Evolutionary conservation across 1,140 invertebrate species (phyloP).

Genomic region (Hirudo medicinalis): DNA sequence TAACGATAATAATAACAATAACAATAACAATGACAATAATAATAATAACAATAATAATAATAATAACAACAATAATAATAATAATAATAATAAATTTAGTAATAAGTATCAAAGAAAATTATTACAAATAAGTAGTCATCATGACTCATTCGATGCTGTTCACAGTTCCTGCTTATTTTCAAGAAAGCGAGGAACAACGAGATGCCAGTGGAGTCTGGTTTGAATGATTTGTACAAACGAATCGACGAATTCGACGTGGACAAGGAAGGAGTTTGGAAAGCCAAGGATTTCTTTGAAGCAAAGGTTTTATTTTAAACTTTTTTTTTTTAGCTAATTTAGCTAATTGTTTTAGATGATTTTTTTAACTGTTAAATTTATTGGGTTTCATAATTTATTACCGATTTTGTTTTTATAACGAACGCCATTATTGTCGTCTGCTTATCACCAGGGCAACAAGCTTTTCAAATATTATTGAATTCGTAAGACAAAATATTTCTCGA

Average conservation of each 20-base stretch:
- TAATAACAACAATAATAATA: too few relatives aligned
- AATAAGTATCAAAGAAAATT: too few relatives aligned
- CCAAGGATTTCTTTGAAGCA: slow-evolving; percentile 40
- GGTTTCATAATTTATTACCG: not conserved
- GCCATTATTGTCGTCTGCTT: too few relatives aligned
- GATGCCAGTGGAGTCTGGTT: slow-evolving; percentile 56
- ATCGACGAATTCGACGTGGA: slow-evolving; percentile 39
- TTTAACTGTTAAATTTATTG: not conserved
- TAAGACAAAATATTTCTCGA: not conserved
- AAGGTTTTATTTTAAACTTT: slow-evolving; percentile 30
- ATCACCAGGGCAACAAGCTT: not conserved
- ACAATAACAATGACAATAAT: too few relatives aligned
- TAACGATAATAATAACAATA: too few relatives aligned
- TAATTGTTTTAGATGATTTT: not conserved
- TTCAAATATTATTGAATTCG: not conserved
- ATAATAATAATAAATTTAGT: too few relatives aligned
- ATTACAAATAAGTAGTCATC: too few relatives aligned
- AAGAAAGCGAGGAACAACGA: slow-evolving; percentile 72
- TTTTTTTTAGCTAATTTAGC: too few relatives aligned
- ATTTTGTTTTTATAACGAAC: too few relatives aligned
- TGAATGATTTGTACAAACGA: slow-evolving; percentile 49
- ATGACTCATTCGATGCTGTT: too few relatives aligned
- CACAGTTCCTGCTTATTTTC: slow-evolving; percentile 68
- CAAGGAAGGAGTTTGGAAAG: slow-evolving; percentile 37
- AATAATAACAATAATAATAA: too few relatives aligned